Evolutionary conservation across 2,888 invertebrate genomes (phyloP).

Genomic region (Temnothorax ravouxi): DNA sequence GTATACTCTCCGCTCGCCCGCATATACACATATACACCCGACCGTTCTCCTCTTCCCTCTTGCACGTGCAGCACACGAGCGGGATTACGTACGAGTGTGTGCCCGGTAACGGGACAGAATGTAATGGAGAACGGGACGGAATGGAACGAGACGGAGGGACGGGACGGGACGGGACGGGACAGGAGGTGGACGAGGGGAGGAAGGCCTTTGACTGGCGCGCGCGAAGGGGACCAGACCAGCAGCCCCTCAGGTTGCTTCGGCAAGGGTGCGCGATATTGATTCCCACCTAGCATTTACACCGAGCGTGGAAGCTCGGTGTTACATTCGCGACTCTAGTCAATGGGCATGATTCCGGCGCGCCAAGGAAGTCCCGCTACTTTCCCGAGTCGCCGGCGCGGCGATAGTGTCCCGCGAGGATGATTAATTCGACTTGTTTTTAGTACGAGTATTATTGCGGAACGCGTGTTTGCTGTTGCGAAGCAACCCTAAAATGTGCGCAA

Average conservation of each 20-base stretch:
- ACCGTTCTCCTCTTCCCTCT: background rate
- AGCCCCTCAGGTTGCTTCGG: constrained; percentile 72
- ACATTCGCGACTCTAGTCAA: constrained; percentile 37
- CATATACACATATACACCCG: background rate
- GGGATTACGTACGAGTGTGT: constrained; percentile 21
- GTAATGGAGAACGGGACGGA: constrained; percentile 57
- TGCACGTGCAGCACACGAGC: background rate
- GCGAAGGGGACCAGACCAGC: constrained; percentile 70
- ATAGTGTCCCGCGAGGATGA: background rate
- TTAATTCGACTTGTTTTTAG: constrained; percentile 31
- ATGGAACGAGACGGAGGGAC: constrained; percentile 49
- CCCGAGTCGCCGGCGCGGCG: background rate
- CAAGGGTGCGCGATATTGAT: constrained; percentile 81
- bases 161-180: constrained; percentile 1
- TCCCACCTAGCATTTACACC: constrained; percentile 74
- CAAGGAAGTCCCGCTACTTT: constrained; percentile 26
- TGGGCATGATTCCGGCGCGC: constrained; percentile 13
- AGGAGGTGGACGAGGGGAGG: constrained; percentile 52
- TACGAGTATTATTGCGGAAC: background rate
- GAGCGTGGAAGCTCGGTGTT: constrained; percentile 32
- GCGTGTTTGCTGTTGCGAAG: background rate
- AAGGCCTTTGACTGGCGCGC: constrained; percentile 74
- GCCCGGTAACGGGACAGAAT: constrained; percentile 48
- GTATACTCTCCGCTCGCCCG: constrained; percentile 10
- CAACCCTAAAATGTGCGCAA: background rate